phyloP scores from a whole-genome alignment of 2,888 invertebrate genomes.

The Mantis religiosa region DNA sequence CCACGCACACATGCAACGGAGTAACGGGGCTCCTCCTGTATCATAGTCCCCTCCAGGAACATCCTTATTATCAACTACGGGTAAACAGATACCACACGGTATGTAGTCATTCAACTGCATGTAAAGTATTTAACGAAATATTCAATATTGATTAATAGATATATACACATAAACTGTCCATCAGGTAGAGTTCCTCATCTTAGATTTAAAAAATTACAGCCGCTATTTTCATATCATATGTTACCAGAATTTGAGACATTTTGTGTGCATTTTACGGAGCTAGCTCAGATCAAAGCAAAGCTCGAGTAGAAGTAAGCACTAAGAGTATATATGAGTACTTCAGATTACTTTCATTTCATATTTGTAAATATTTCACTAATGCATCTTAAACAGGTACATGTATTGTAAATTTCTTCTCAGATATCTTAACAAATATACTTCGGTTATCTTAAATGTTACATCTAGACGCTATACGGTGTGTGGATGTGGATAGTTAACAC shows the following conservation, averaged over 20 bases:
- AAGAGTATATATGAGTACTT: no score
- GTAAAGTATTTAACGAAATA: background rate
- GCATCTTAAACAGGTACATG: no score
- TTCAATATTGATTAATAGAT: background rate
- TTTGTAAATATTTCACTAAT: no score
- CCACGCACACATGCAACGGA: conserved; percentile 13
- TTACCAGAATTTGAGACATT: background rate
- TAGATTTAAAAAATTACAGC: background rate
- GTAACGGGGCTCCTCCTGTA: conserved; percentile 21
- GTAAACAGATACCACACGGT: conserved; percentile 29
- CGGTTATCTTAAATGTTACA: no score
- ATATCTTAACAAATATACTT: no score
- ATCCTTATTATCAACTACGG: conserved; percentile 25
- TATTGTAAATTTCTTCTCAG: no score
- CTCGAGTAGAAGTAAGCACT: no score
- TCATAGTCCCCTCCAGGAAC: conserved; percentile 20
- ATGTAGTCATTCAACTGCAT: conserved; percentile 19
- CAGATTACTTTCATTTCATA: no score
- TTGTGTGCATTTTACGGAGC: background rate
- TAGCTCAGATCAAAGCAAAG: background rate
- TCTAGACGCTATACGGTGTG: no score
- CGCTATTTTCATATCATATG: background rate
- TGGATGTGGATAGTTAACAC: no score
- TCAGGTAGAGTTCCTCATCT: background rate
- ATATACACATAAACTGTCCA: background rate